Evolutionary conservation across 2,113 vertebrate genomes (phyloP).

Genomic region (Clinocottus analis): DNA sequence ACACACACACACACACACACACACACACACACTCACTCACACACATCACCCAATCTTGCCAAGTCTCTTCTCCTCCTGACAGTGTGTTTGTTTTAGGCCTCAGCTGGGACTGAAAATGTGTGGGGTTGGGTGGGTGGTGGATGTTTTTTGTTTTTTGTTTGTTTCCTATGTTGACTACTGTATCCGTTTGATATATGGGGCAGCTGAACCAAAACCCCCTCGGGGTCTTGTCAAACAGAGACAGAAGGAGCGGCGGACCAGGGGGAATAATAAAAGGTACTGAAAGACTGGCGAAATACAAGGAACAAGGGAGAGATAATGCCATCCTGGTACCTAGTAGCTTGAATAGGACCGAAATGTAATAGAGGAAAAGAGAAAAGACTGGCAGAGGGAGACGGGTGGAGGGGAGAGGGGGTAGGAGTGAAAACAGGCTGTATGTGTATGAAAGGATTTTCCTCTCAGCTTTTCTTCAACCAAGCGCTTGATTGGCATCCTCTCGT

Average conservation of each 20-base stretch:
- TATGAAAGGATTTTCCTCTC: constrained; percentile 45
- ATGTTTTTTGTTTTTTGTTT: constrained; percentile 3
- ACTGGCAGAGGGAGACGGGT: no score
- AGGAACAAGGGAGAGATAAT: constrained; percentile 47
- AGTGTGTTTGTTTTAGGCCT: constrained; percentile 33
- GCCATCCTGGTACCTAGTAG: constrained; percentile 23
- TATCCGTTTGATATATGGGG: constrained; percentile 48
- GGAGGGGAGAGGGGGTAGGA: neutral
- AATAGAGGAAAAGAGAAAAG: constrained; percentile 14
- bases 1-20: no score
- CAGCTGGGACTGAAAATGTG: constrained; percentile 37
- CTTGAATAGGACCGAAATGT: constrained; percentile 50
- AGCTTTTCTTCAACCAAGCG: constrained; percentile 35
- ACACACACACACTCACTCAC: no score
- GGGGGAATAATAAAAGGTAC: constrained; percentile 50
- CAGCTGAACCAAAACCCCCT: constrained; percentile 59
- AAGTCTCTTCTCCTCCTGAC: constrained; percentile 15
- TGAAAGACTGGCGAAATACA: constrained; percentile 45
- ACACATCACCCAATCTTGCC: constrained; percentile 39
- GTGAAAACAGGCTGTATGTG: constrained; percentile 28
- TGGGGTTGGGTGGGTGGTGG: constrained; percentile 19
- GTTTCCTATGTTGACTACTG: constrained; percentile 17
- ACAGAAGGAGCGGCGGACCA: constrained; percentile 34
- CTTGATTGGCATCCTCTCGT: constrained; percentile 57
- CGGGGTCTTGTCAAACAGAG: constrained; percentile 45